Evolutionary conservation across 2,113 vertebrate species (phyloP), one percentile per base, ranked within the genome.

Genomic region (Lichenostomus cassidix): DNA sequence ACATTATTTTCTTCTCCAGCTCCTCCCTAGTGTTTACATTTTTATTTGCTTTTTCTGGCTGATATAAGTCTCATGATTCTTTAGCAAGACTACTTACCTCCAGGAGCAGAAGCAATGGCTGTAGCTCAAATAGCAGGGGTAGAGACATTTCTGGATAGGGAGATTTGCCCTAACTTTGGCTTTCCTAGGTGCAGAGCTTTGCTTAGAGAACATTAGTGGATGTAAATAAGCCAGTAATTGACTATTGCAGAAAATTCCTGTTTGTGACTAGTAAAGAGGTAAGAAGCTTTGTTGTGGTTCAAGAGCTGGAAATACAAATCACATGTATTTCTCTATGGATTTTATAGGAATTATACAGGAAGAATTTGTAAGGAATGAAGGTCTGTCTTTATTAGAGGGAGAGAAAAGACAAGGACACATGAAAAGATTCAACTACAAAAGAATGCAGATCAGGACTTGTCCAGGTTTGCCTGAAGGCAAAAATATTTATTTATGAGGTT

Each of bases 1-100:
- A 90, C 93, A 94, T 89, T 95, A 95, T 74, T 91, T 85, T 96
- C 93, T 96, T 70, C 37, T 25, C 58, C 18, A 29, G 87, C 98
- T 94, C 98, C 98, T 87, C 98, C 98, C 94, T 95, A 76, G 16
- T 98, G 98, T 99, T 99, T 98, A 99, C 98, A 98, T 98, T 98
- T 98, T 97, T 97, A 6, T 94, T 96, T 96, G 90, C 97, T 98
- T 97, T 98, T 98, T 98, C 98, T 98, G 98, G 97, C 94, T 85
- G 92, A 97, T 97, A 93, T 78, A 94, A 97, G 95, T 93, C 96
- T 95, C 90, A 69, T 27, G 96, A 96, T 91, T 96, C 83, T 97
- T 97, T 90, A 87, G 85, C 83, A 93, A 96, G 95, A 96, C 91
- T 92, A 73, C 97, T 96, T 97, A 95, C 97, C 95, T 98, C 92